phyloP scores from a whole-genome alignment of 2,888 invertebrate genomes.

The Diaphora mendica region DNA sequence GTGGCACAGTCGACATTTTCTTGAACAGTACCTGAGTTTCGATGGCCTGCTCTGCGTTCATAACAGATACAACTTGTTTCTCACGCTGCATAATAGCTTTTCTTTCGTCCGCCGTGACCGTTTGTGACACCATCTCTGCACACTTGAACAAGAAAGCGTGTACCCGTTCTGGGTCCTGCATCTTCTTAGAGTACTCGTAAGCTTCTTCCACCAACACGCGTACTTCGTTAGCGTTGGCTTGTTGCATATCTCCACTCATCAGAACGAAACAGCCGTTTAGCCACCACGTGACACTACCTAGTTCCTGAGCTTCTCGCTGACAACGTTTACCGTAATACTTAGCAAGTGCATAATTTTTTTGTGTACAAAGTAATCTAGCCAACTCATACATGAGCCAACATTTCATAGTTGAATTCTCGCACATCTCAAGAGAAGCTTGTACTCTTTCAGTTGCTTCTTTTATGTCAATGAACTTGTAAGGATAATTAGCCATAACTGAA shows the following conservation, averaged over 20 bases:
- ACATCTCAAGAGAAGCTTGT: slow-evolving; percentile 72
- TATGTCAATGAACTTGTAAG: slow-evolving; percentile 77
- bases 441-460: slow-evolving; percentile 75
- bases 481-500: slow-evolving; percentile 81
- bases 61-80: slow-evolving; percentile 68
- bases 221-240: slow-evolving; percentile 80
- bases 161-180: slow-evolving; percentile 75
- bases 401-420: slow-evolving; percentile 80
- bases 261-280: slow-evolving; percentile 77
- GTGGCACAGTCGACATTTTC: slow-evolving; percentile 75
- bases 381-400: slow-evolving; percentile 82
- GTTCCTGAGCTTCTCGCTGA: slow-evolving; percentile 75
- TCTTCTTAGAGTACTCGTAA: slow-evolving; percentile 74
- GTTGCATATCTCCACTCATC: slow-evolving; percentile 83
- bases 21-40: slow-evolving; percentile 77
- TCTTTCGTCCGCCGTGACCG: slow-evolving; percentile 72
- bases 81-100: slow-evolving; percentile 74
- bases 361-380: slow-evolving; percentile 72
- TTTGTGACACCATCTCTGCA: slow-evolving; percentile 72
- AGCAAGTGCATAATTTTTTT: slow-evolving; percentile 80
- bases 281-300: slow-evolving; percentile 78
- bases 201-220: slow-evolving; percentile 79
- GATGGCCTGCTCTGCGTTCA: slow-evolving; percentile 69
- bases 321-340: slow-evolving; percentile 81
- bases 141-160: slow-evolving; percentile 78